Evolutionary conservation across 2,113 vertebrate genomes (phyloP).

Genomic region (Nibea coibor): DNA sequence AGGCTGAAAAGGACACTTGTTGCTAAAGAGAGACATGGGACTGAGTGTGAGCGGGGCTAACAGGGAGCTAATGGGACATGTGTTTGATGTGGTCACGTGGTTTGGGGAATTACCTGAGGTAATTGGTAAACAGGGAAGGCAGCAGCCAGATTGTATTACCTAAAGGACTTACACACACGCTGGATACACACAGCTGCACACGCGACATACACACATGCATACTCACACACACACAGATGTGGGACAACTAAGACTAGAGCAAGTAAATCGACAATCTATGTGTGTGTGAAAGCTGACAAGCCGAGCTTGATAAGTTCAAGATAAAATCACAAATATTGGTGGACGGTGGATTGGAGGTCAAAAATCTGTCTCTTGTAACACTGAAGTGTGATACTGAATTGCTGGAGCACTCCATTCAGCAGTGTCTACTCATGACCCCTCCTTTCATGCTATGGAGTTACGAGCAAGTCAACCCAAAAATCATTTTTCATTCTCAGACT

Average conservation of each 20-base stretch:
- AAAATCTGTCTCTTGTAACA: background rate
- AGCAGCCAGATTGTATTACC: slow-evolving; percentile 35
- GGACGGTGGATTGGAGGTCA: background rate
- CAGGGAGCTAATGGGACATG: slow-evolving; percentile 57
- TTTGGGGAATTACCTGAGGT: slow-evolving; percentile 32
- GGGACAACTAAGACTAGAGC: background rate
- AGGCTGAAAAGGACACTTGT: slow-evolving; percentile 12
- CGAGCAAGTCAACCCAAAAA: background rate
- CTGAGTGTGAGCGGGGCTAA: slow-evolving; percentile 36
- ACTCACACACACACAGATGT: background rate
- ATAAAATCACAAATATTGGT: background rate
- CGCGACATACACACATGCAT: too few species aligned
- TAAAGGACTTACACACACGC: slow-evolving; percentile 28
- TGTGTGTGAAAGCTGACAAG: background rate
- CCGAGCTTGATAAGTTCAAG: background rate
- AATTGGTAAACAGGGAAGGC: slow-evolving; percentile 35
- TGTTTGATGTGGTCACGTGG: slow-evolving; percentile 54
- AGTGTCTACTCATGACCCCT: background rate
- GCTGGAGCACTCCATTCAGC: background rate
- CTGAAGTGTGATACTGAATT: background rate
- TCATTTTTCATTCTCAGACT: background rate
- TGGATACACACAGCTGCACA: background rate
- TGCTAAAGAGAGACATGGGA: slow-evolving; percentile 12
- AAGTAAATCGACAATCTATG: too few species aligned
- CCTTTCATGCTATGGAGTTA: background rate